A percentile compares a stretch with the other conserved stretches of the same genome.
Conservation (phyloP, 2,888 invertebrate genomes). For the Campoplex nolae region DNA sequence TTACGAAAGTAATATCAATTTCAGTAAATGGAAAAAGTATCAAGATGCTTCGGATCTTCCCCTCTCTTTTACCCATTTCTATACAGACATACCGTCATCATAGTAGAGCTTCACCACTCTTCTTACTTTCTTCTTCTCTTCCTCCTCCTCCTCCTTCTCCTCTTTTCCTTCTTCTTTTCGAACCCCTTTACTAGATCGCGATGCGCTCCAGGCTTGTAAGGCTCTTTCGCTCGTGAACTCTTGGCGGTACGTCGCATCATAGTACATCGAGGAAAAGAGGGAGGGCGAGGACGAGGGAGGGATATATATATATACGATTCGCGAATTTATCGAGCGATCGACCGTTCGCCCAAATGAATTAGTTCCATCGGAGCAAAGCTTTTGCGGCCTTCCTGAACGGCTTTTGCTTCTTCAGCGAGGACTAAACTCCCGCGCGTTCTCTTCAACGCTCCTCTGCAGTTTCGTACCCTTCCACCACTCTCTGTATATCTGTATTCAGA, state of each 20-base stretch:
- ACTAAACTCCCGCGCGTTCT: slow-evolving; percentile 10
- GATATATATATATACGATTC: slow-evolving; percentile 64
- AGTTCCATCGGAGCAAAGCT: slow-evolving; percentile 62
- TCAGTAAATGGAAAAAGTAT: slow-evolving; percentile 82
- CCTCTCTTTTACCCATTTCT: slow-evolving; percentile 36
- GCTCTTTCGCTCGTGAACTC: slow-evolving; percentile 28
- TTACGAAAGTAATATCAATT: slow-evolving; percentile 81
- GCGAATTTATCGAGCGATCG: slow-evolving; percentile 73
- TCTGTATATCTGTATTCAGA: slow-evolving; percentile 10
- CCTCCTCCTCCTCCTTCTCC: slow-evolving; percentile 9
- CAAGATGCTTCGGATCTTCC: slow-evolving; percentile 75
- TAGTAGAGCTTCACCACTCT: slow-evolving; percentile 4
- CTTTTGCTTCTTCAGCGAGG: slow-evolving; percentile 46
- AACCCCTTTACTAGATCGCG: slow-evolving; percentile 39
- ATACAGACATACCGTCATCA: slow-evolving; percentile 46
- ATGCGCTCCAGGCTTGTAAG: slow-evolving; percentile 34
- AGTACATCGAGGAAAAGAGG: slow-evolving; percentile 1
- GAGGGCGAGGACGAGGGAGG: slow-evolving; percentile 20
- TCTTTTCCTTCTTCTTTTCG: slow-evolving; percentile 1
- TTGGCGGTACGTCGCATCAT: slow-evolving; percentile 9
- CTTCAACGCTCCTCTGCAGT: slow-evolving; percentile 29
- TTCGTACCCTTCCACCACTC: not conserved
- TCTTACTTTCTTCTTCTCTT: slow-evolving; percentile 21
- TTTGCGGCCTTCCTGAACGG: slow-evolving; percentile 59
- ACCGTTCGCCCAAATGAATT: slow-evolving; percentile 69